Evolutionary conservation across 2,113 vertebrate genomes (phyloP), one percentile per base, ranked within the genome.

Genomic region (Muntiacus muntjak): DNA sequence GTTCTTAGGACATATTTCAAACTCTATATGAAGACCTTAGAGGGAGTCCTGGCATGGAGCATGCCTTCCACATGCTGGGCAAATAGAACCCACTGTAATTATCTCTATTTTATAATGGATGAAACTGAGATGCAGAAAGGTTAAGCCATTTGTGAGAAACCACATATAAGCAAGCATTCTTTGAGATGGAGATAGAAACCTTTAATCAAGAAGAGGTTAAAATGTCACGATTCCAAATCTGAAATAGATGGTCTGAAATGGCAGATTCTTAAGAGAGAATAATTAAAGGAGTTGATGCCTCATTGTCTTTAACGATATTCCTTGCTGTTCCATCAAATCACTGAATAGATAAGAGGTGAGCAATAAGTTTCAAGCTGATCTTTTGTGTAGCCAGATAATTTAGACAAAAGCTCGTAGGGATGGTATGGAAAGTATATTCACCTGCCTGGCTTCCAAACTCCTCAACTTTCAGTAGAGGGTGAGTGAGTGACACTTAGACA

Each of bases 161-260:
- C 85, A 97, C 50, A 95, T 96, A 28, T 62, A 98, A 98, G 97
- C 91, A 96, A 98, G 96, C 92, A 97, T 97, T 98, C 90, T 96
- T 95, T 95, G 94, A 97, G 96, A 96, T 94, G 87, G 95, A 97
- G 97, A 92, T 85, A 95, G 96, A 98, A 98, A 98, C 95, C 92
- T 98, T 98, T 98, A 98, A 98, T 97, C 98, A 98, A 97, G 91
- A 97, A 96, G 85, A 98, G 97, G 97, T 98, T 97, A 98, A 97
- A 98, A 97, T 98, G 97, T 98, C 95, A 89, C 2, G 28, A 94
- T 96, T 98, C 87, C 96, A 96, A 86, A 96, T 98, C 96, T 97
- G 97, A 98, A 98, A 96, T 96, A 97, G 96, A 96, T 76, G 74
- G 95, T 89, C 95, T 95, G 91, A 97, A 97, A 96, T 98, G 97